These are phyloP conservation scores for Cryptops parisi DNA, from an alignment of 2,888 invertebrate species.

Conservation along the genomic window DNA sequence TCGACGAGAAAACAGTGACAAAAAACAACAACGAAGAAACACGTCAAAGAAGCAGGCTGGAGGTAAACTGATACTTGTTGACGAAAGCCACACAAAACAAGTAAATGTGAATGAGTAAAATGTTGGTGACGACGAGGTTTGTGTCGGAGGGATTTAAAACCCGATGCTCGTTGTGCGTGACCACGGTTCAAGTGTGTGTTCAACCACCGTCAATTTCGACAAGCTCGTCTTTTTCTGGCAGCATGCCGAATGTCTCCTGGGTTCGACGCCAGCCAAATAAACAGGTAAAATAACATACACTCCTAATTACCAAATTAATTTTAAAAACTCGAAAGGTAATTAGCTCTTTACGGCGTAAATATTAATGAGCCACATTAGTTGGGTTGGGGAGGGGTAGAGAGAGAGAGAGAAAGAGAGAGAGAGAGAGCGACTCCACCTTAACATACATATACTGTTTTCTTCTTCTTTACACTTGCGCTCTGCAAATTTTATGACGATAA, in stretches of 20 bases:
- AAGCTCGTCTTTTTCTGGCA: not conserved
- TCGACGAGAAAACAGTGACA: no score
- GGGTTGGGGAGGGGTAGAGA: not conserved
- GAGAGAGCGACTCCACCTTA: not conserved
- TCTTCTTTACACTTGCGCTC: no score
- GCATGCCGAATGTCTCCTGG: not conserved
- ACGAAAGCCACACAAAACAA: no score
- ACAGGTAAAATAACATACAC: not conserved
- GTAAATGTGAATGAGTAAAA: no score
- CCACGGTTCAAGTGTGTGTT: not conserved
- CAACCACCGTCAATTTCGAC: not conserved
- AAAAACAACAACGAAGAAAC: no score
- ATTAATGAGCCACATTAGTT: slow-evolving; percentile 1
- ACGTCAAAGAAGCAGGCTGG: no score
- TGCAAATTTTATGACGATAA: not conserved
- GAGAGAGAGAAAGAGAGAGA: not conserved
- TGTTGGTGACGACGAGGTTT: no score
- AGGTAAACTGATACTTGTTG: no score
- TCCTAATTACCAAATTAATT: not conserved
- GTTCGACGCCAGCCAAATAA: not conserved
- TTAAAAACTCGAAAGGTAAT: not conserved
- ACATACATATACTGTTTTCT: no score
- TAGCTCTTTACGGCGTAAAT: not conserved
- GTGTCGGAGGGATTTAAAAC: no score
- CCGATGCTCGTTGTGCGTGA: no score